Evolutionary conservation across 2,888 invertebrate genomes (phyloP).

Genomic region (Cantharis lateralis): DNA sequence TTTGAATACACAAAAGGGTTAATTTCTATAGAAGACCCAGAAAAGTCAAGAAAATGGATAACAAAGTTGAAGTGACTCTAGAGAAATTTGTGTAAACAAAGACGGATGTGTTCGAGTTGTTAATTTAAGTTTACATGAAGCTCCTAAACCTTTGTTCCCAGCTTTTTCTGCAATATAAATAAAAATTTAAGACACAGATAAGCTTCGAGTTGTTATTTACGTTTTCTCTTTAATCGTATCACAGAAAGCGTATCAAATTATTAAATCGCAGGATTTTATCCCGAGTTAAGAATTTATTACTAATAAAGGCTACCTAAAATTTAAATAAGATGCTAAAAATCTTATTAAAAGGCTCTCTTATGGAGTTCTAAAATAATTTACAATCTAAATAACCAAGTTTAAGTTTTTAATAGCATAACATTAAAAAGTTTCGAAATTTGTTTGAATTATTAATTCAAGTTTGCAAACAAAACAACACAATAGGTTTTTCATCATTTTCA

Average conservation of each 20-base stretch:
- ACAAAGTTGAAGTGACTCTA: constrained; percentile 25
- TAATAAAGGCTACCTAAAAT: background rate
- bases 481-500: background rate
- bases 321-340: background rate
- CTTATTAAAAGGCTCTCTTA: background rate
- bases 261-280: background rate
- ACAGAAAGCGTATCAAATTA: background rate
- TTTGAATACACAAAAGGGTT: background rate
- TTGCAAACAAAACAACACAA: background rate
- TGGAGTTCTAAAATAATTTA: background rate
- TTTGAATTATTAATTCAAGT: background rate
- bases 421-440: background rate
- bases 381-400: background rate
- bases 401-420: background rate
- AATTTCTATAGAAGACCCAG: background rate
- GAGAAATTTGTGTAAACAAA: constrained; percentile 29
- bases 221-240: background rate
- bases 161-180: background rate
- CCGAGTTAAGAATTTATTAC: background rate
- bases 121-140: constrained; percentile 23
- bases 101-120: constrained; percentile 25
- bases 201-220: background rate
- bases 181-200: background rate
- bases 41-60: constrained; percentile 22
- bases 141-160: background rate